phyloP scores from a whole-genome alignment of 2,888 invertebrate species.

The Cephus rjabovi region DNA sequence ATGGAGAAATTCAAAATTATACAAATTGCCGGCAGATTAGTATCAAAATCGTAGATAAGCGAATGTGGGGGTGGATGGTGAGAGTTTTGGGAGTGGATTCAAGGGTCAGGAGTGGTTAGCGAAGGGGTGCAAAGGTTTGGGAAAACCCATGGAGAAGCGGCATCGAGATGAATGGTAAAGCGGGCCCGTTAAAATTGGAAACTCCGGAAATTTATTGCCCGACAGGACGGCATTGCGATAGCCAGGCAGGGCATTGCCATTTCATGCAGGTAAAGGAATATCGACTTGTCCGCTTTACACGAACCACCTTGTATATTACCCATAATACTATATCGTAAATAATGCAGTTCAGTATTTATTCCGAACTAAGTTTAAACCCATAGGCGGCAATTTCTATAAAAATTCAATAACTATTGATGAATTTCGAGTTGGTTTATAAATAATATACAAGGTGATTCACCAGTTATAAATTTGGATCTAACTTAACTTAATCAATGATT shows the following conservation, averaged over 20 bases:
- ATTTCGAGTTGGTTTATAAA: too few relatives aligned
- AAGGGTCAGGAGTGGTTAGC: not conserved
- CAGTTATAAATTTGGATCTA: too few relatives aligned
- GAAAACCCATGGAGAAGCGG: conserved; percentile 8
- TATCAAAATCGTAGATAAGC: conserved; percentile 31
- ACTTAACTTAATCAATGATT: too few relatives aligned
- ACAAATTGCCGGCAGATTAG: conserved; percentile 55
- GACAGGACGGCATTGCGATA: not conserved
- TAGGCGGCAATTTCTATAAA: too few relatives aligned
- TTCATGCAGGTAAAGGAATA: too few relatives aligned
- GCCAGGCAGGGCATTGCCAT: not conserved
- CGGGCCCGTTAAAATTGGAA: conserved; percentile 19
- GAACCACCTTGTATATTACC: too few relatives aligned
- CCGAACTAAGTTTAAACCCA: too few relatives aligned
- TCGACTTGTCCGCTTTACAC: too few relatives aligned
- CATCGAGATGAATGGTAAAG: conserved; percentile 16
- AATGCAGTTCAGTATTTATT: too few relatives aligned
- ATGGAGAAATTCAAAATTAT: conserved; percentile 54
- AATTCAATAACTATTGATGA: too few relatives aligned
- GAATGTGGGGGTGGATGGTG: not conserved
- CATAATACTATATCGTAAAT: too few relatives aligned
- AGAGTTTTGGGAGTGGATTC: conserved; percentile 13
- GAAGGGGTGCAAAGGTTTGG: not conserved
- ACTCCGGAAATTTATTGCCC: conserved; percentile 14
- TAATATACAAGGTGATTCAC: too few relatives aligned